A percentile compares a stretch with the other conserved stretches of the same genome.
phyloP scores from a whole-genome alignment of 2,113 vertebrate genomes.

The Salvelinus namaycush region DNA sequence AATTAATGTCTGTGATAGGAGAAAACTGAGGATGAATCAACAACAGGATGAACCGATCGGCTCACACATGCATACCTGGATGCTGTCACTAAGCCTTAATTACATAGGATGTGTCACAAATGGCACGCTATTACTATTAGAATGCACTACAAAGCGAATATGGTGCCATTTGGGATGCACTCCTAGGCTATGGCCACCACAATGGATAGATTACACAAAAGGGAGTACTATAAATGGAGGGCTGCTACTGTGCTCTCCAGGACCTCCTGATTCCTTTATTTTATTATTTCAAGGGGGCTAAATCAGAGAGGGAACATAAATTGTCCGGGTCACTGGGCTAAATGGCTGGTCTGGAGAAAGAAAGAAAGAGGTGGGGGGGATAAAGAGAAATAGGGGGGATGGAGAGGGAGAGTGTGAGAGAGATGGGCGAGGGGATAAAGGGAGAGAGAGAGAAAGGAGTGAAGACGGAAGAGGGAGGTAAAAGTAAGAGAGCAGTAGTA shows the following conservation, averaged over 20 bases:
- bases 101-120: background rate
- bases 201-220: slow-evolving; percentile 36
- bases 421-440: background rate
- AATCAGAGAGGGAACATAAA: slow-evolving; percentile 17
- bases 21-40: too few relatives aligned
- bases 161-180: too few relatives aligned
- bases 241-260: slow-evolving; percentile 33
- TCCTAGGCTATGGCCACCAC: background rate
- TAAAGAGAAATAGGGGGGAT: background rate
- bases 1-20: too few relatives aligned
- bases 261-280: background rate
- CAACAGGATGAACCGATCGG: background rate
- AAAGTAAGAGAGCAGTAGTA: background rate
- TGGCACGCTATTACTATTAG: too few relatives aligned
- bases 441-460: background rate
- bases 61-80: slow-evolving; percentile 17
- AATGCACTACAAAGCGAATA: background rate
- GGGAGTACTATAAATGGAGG: slow-evolving; percentile 34
- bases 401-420: background rate
- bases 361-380: background rate
- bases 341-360: slow-evolving; percentile 23
- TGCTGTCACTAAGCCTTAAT: slow-evolving; percentile 25
- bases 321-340: slow-evolving; percentile 42
- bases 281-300: slow-evolving; percentile 22
- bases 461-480: background rate